Conservation (phyloP, 2,888 invertebrate genomes). For the Diachrysia chrysitis region DNA sequence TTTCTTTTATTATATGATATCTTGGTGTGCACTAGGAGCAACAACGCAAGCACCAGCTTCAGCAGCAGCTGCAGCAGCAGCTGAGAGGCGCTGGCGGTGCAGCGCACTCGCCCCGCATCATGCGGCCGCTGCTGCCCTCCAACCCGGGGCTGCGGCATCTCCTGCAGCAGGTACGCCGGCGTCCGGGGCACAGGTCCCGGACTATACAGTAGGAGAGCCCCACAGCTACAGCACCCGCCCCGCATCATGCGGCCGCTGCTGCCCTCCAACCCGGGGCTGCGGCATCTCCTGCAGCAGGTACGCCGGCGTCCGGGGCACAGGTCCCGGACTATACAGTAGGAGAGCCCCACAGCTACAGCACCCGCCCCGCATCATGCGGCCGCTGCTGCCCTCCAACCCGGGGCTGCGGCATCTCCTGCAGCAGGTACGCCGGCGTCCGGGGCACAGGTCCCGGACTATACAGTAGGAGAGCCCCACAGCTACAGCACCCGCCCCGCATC, state of each 20-base stretch:
- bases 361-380: too few relatives aligned
- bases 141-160: conserved; percentile 95
- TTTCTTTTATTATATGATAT: too few relatives aligned
- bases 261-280: too few relatives aligned
- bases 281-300: too few relatives aligned
- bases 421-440: conserved; percentile 71
- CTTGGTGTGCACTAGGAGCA: conserved; percentile 68
- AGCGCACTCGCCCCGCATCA: conserved; percentile 88
- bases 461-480: conserved; percentile 42
- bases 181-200: neutral
- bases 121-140: conserved; percentile 92
- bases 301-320: too few relatives aligned
- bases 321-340: too few relatives aligned
- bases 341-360: too few relatives aligned
- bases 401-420: conserved; percentile 85
- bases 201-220: neutral
- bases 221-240: too few relatives aligned
- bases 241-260: neutral
- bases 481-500: conserved; percentile 87
- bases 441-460: conserved; percentile 21
- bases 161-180: conserved; percentile 91
- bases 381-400: conserved; percentile 62
- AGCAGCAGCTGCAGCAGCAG: conserved; percentile 85
- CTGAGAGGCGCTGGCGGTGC: conserved; percentile 69
- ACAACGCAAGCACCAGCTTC: conserved; percentile 85